A percentile compares a stretch with the other conserved stretches of the same genome.
Evolutionary conservation across 2,113 vertebrate genomes (phyloP).

Genomic region (Phycodurus eques): DNA sequence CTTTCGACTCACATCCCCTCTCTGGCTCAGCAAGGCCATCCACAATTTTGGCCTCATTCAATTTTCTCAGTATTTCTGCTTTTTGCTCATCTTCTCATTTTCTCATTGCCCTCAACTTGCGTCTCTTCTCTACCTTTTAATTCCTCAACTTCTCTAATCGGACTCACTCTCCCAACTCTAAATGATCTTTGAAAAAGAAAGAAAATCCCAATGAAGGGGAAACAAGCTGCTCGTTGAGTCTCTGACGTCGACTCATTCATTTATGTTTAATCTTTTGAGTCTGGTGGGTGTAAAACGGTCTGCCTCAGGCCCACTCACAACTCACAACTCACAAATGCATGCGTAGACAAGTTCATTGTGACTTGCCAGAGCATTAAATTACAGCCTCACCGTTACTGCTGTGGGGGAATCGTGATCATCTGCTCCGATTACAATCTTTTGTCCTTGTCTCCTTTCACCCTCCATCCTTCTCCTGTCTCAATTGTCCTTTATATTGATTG

Average conservation of each 20-base stretch:
- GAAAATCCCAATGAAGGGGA: conserved; percentile 35
- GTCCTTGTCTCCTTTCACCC: conserved; percentile 35
- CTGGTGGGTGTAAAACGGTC: conserved; percentile 39
- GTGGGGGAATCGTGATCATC: conserved; percentile 48
- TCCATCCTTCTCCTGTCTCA: conserved; percentile 7
- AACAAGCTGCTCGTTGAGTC: conserved; percentile 30
- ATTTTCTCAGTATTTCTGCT: neutral
- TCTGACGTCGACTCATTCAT: conserved; percentile 35
- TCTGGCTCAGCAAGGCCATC: conserved; percentile 1
- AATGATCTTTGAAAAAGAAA: conserved; percentile 32
- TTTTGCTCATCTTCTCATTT: neutral
- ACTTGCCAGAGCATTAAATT: conserved; percentile 69
- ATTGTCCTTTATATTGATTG: conserved; percentile 13
- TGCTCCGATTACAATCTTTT: conserved; percentile 51
- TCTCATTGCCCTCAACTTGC: conserved; percentile 1
- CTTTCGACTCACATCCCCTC: conserved; percentile 2
- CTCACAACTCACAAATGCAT: conserved; percentile 17
- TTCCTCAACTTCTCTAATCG: conserved; percentile 22
- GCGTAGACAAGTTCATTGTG: conserved; percentile 52
- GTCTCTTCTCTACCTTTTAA: conserved; percentile 8
- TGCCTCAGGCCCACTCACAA: conserved; percentile 18
- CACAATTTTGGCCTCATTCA: neutral
- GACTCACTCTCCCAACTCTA: conserved; percentile 22
- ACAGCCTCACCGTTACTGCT: conserved; percentile 57
- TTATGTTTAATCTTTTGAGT: conserved; percentile 41